Percentiles rank a stretch among this genome's conserved stretches.
Evolutionary conservation across 1,140 invertebrate genomes (phyloP).

Genomic region (Drosophila arawakana): DNA sequence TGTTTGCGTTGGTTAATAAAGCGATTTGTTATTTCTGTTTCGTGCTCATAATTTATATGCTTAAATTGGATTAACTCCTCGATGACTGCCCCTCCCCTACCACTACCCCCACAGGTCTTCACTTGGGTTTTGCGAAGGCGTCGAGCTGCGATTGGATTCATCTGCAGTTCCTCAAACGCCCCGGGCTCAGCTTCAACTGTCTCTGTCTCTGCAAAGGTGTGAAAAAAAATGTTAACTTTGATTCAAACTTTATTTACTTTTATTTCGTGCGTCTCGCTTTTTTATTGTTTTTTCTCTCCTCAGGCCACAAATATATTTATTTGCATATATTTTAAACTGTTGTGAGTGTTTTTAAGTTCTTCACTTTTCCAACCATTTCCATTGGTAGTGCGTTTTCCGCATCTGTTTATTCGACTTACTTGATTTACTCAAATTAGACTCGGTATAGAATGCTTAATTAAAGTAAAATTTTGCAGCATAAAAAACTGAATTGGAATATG

Average conservation of each 20-base stretch:
- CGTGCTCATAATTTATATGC: conserved; percentile 78
- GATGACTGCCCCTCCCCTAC: conserved; percentile 7
- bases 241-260: conserved; percentile 30
- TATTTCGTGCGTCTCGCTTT: conserved; percentile 5
- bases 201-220: conserved; percentile 46
- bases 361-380: not conserved
- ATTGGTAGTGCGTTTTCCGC: not conserved
- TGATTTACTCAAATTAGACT: too few relatives aligned
- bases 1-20: conserved; percentile 83
- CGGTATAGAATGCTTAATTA: too few relatives aligned
- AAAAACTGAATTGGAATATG: too few relatives aligned
- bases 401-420: too few relatives aligned
- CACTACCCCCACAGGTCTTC: not conserved
- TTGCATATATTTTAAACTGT: not conserved
- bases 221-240: conserved; percentile 44
- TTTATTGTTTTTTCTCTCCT: conserved; percentile 15
- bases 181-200: conserved; percentile 47
- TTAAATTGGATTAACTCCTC: conserved; percentile 77
- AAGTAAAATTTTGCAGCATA: too few relatives aligned
- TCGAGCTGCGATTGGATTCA: conserved; percentile 46
- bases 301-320: conserved; percentile 25
- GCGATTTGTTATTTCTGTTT: conserved; percentile 79
- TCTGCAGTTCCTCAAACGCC: conserved; percentile 50
- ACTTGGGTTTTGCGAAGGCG: conserved; percentile 42
- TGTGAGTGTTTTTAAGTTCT: not conserved